phyloP scores from a whole-genome alignment of 2,888 invertebrate species.

The Xylota sylvarum region DNA sequence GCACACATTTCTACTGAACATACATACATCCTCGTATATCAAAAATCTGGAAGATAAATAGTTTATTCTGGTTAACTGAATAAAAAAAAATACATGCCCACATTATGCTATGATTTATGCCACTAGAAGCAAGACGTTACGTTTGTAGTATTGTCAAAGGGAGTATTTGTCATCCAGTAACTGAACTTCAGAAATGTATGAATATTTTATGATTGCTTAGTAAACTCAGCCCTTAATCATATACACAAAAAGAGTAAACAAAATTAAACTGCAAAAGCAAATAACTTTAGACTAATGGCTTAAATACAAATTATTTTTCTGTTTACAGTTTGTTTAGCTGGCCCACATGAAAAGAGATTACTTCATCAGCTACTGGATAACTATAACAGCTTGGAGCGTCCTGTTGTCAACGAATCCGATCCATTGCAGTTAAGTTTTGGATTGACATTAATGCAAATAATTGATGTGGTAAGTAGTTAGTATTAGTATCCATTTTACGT shows the following conservation, averaged over 20 bases:
- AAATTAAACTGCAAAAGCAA: neutral
- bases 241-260: slow-evolving; percentile 22
- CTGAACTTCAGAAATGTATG: slow-evolving; percentile 34
- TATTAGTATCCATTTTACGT: neutral
- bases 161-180: slow-evolving; percentile 31
- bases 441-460: slow-evolving; percentile 98
- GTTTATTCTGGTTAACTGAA: slow-evolving; percentile 14
- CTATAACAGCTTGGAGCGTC: slow-evolving; percentile 97
- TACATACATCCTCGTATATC: neutral
- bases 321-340: slow-evolving; percentile 91
- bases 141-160: slow-evolving; percentile 7
- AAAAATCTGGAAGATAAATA: slow-evolving; percentile 16
- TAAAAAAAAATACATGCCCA: neutral
- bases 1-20: neutral
- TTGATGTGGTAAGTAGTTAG: slow-evolving; percentile 94
- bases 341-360: slow-evolving; percentile 95
- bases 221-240: slow-evolving; percentile 13
- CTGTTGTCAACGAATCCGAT: slow-evolving; percentile 98
- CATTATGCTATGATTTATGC: slow-evolving; percentile 5
- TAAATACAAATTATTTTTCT: slow-evolving; percentile 53
- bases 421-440: slow-evolving; percentile 97
- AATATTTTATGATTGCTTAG: slow-evolving; percentile 41
- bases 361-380: slow-evolving; percentile 95
- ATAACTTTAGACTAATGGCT: slow-evolving; percentile 13
- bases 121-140: neutral